phyloP scores from a whole-genome alignment of 2,888 invertebrate genomes.

The Isotomurus palustris region DNA sequence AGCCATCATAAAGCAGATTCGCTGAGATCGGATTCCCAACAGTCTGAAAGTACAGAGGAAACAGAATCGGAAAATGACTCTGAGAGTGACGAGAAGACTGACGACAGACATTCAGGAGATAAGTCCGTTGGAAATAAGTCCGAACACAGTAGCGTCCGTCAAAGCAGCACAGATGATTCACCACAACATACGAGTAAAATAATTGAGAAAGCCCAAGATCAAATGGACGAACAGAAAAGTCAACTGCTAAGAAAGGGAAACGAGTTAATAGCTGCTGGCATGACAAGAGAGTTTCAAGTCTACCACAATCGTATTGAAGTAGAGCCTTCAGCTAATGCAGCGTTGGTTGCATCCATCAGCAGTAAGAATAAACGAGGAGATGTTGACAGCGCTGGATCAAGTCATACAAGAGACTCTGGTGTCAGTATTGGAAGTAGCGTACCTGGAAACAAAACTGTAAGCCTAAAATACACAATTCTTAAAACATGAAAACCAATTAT shows the following conservation, averaged over 20 bases:
- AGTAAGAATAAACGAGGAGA: conserved; percentile 28
- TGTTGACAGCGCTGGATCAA: conserved; percentile 41
- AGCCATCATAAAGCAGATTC: background rate
- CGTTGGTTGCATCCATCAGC: conserved; percentile 14
- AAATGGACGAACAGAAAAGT: no score
- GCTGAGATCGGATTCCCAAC: conserved; percentile 2
- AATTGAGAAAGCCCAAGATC: no score
- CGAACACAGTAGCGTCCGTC: no score
- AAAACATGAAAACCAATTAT: background rate
- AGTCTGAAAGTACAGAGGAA: background rate
- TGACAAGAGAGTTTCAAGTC: conserved; percentile 28
- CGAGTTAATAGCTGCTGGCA: conserved; percentile 12
- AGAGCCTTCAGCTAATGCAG: conserved; percentile 21
- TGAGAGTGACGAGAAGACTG: conserved; percentile 6
- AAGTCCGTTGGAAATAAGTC: no score
- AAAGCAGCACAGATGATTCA: no score
- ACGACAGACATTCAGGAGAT: no score
- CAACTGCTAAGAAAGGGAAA: background rate
- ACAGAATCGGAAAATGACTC: background rate
- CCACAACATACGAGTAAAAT: no score
- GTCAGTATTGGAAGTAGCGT: conserved; percentile 37
- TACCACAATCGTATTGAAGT: conserved; percentile 22
- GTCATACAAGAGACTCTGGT: conserved; percentile 41
- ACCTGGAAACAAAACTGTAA: conserved; percentile 25
- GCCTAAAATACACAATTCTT: background rate